These are phyloP conservation scores for Ctena decussata DNA, from an alignment of 2,888 invertebrate genomes.

Conservation along the genomic window DNA sequence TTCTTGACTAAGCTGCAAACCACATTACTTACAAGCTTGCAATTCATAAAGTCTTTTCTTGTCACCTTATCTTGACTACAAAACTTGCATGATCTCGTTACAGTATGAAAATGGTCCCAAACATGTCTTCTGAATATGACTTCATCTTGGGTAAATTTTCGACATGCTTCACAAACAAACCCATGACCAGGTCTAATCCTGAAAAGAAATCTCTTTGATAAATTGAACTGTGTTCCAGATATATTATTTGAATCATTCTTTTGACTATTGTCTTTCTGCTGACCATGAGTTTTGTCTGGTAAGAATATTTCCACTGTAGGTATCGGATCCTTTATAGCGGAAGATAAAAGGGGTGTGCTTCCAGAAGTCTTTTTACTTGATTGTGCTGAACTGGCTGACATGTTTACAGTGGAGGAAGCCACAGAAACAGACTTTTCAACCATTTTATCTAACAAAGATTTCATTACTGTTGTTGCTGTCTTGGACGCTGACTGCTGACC, in stretches of 20 bases:
- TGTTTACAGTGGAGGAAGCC: no score
- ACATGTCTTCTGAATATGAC: constrained; percentile 65
- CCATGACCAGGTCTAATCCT: constrained; percentile 55
- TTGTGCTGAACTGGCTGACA: no score
- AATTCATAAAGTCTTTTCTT: constrained; percentile 28
- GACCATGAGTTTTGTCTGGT: not conserved
- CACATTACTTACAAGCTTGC: constrained; percentile 51
- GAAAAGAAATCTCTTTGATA: constrained; percentile 43
- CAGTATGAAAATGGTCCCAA: constrained; percentile 71
- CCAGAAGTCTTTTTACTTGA: not conserved
- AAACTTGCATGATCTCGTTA: constrained; percentile 39
- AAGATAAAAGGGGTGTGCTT: not conserved
- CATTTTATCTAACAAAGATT: not conserved
- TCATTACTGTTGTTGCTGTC: not conserved
- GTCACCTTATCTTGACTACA: constrained; percentile 37
- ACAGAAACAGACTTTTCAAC: no score
- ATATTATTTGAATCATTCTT: not conserved
- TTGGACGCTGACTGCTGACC: no score
- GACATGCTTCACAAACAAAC: constrained; percentile 64
- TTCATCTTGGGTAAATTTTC: constrained; percentile 64
- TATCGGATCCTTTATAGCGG: not conserved
- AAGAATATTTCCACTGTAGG: not conserved
- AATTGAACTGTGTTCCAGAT: not conserved
- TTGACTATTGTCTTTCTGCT: not conserved
- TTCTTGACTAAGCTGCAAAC: constrained; percentile 48